Evolutionary conservation across 2,113 vertebrate species (phyloP), one percentile per base, ranked within the genome.

Genomic region (Xyrauchen texanus): DNA sequence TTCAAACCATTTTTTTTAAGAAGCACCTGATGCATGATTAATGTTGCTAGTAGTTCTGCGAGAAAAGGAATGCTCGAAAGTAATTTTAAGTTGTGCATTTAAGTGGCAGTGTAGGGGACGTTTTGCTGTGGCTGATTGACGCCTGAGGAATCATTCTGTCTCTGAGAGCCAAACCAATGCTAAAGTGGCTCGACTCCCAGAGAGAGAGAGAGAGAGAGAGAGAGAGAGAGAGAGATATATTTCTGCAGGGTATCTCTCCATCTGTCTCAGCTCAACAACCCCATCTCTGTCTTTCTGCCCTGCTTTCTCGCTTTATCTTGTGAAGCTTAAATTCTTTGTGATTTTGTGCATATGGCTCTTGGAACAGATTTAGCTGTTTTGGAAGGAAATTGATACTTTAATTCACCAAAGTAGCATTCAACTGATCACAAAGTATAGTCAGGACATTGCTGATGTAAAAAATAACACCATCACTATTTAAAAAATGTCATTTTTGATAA

Each of bases 231-330:
- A 87, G 89, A 87, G 87, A 0, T 4, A 65, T 85, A 87, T 87
- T 83, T 82, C 88, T 76, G 73, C 80, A 51, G 88, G 86, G 87
- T 77, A 77, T 76, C 82, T 82, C 85, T 90, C 91, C 91, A 92
- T 91, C 89, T 92, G 90, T 86, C 86, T 74, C 75, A 72, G 62
- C 9, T 66, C 76, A 62, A 9, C 80, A 78, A 85, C 67, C 68
- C 67, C 87, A 82, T 83, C 83, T 85, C 86, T 81, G 68, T 75
- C 75, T 58, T 77, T 78, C 21, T 81, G 77, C 83, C 21, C 63
- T 34, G 8, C 69, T 46, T 44, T 45, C 46, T 57, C 6, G 71
- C 84, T 83, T 72, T 83, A 57, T 86, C 88, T 85, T 84, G 8
- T 65, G 77, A 77, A 86, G 73, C 82, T 82, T 75, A 16, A 4